Percentiles rank a stretch among this genome's conserved stretches.
Conservation (phyloP, 2,888 invertebrate genomes). For the Ectemnius cavifrons region DNA sequence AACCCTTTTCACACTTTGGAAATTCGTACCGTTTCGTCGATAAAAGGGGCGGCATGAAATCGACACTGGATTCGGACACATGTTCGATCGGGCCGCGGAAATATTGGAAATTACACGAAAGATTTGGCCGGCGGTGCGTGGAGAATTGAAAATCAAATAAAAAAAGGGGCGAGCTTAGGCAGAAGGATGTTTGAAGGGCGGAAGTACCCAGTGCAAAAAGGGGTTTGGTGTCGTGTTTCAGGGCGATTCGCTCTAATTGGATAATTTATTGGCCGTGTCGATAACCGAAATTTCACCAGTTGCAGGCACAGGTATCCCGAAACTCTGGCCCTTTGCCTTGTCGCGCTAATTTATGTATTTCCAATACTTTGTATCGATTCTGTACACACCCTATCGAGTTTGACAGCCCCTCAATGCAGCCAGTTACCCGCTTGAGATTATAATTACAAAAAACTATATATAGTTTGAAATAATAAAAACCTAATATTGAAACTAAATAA, state of each 20-base stretch:
- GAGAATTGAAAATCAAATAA: constrained; percentile 76
- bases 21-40: constrained; percentile 57
- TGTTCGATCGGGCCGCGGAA: constrained; percentile 63
- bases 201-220: constrained; percentile 52
- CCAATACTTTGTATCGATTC: neutral
- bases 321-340: neutral
- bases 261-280: constrained; percentile 70
- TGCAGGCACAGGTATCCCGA: constrained; percentile 14
- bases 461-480: too few species aligned
- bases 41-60: constrained; percentile 71
- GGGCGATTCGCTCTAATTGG: constrained; percentile 70
- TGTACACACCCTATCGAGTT: too few species aligned
- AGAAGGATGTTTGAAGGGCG: constrained; percentile 35
- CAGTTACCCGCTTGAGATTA: too few species aligned
- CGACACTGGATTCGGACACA: constrained; percentile 65
- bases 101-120: constrained; percentile 76
- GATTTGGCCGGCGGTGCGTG: constrained; percentile 74
- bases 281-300: constrained; percentile 42
- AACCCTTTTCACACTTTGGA: constrained; percentile 66
- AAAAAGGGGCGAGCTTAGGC: constrained; percentile 64
- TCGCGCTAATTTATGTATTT: constrained; percentile 8
- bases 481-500: too few species aligned
- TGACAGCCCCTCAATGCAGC: too few species aligned
- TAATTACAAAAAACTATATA: too few species aligned
- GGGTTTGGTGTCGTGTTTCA: constrained; percentile 53